Percentiles rank a stretch among this genome's conserved stretches.
These are phyloP conservation scores for Chloroceryle inda DNA, from an alignment of 2,797 vertebrate species.

Conservation along the genomic window DNA sequence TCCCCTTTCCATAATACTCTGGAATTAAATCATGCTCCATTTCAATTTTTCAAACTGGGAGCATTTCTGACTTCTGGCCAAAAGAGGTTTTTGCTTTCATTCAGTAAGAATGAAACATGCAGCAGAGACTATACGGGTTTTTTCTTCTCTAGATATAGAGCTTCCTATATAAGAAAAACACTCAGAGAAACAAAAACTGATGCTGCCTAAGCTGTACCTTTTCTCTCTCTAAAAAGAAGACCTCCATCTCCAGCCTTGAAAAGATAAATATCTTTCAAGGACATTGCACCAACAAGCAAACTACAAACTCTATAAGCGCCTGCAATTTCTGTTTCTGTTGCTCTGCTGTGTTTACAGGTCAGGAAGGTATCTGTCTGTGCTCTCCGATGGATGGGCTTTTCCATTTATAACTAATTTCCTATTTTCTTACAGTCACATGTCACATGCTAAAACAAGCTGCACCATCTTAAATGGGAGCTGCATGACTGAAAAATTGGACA, in stretches of 20 bases:
- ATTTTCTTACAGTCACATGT: background rate
- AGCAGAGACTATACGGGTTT: background rate
- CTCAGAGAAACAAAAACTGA: background rate
- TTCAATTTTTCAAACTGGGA: background rate
- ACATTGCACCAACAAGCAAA: background rate
- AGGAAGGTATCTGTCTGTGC: background rate
- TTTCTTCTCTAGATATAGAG: background rate
- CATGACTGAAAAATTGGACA: background rate
- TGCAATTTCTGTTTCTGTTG: background rate
- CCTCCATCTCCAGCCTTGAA: background rate
- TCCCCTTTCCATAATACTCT: background rate
- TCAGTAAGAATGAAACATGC: background rate
- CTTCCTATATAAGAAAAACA: background rate
- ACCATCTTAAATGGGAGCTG: background rate
- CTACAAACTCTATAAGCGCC: background rate
- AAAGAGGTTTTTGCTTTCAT: background rate
- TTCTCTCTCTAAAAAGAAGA: background rate
- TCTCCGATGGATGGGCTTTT: background rate
- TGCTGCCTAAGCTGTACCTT: background rate
- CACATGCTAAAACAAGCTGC: background rate
- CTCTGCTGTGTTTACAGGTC: background rate
- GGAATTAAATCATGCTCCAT: background rate
- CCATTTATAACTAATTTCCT: background rate
- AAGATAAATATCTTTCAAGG: constrained; percentile 16
- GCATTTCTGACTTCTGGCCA: background rate